These are phyloP conservation scores for Leuctra nigra DNA, from an alignment of 2,888 invertebrate genomes.

Conservation along the genomic window DNA sequence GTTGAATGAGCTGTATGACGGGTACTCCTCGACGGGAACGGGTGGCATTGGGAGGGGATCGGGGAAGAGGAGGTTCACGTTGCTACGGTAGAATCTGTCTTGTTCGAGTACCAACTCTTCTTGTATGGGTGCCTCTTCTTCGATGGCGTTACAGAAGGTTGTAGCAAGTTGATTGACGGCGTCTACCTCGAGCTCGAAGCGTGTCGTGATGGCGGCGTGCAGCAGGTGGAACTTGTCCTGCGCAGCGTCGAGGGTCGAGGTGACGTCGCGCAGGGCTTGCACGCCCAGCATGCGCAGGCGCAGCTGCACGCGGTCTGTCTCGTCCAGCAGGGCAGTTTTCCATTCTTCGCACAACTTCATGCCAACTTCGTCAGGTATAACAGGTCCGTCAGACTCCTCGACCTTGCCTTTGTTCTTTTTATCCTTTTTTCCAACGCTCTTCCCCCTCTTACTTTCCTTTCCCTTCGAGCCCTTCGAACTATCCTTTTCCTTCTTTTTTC, in stretches of 20 bases:
- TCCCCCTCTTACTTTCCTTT: not conserved
- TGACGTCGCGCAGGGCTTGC: conserved; percentile 43
- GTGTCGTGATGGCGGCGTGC: conserved; percentile 45
- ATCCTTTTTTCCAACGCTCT: too few relatives aligned
- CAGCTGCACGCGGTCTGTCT: conserved; percentile 45
- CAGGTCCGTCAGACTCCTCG: not conserved
- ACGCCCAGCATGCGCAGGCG: conserved; percentile 39
- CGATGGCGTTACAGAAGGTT: conserved; percentile 39
- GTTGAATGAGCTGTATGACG: conserved; percentile 33
- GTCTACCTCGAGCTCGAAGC: conserved; percentile 40
- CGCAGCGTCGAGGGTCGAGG: conserved; percentile 45
- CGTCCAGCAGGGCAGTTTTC: conserved; percentile 50
- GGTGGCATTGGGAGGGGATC: conserved; percentile 30
- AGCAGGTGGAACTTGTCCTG: conserved; percentile 46
- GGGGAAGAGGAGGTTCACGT: conserved; percentile 40
- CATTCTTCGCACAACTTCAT: conserved; percentile 49
- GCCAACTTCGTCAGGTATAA: not conserved
- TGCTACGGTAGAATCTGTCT: conserved; percentile 46
- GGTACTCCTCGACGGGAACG: conserved; percentile 27
- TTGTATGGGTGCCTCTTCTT: conserved; percentile 44
- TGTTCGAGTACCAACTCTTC: conserved; percentile 45
- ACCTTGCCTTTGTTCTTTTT: too few relatives aligned
- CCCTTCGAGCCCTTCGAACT: not conserved
- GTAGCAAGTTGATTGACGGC: conserved; percentile 36
- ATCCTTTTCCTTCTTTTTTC: conserved; percentile 7